Conservation (phyloP, 1,140 invertebrate genomes). For the Neodiprion pinetum region DNA sequence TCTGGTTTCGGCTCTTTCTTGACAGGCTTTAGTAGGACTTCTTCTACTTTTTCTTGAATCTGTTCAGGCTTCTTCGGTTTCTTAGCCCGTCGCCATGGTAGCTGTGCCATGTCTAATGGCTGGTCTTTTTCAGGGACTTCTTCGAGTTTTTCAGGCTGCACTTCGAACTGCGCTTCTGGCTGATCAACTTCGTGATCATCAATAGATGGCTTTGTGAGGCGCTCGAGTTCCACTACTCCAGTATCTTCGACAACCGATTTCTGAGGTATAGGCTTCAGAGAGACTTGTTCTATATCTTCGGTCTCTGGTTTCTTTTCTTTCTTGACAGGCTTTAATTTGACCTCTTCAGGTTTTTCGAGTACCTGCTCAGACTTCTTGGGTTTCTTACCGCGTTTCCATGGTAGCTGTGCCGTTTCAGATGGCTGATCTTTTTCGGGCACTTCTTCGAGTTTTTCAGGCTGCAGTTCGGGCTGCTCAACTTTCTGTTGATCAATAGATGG, state of each 20-base stretch:
- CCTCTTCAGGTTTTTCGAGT: constrained; percentile 7
- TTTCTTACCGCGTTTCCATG: constrained; percentile 55
- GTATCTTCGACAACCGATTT: too few relatives aligned
- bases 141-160: constrained; percentile 30
- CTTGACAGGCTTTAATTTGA: background rate
- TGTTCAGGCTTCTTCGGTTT: constrained; percentile 27
- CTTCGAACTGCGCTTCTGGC: too few relatives aligned
- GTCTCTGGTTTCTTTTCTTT: constrained; percentile 35
- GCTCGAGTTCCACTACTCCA: too few relatives aligned
- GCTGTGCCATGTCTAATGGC: constrained; percentile 46
- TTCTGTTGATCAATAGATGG: background rate
- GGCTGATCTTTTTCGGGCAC: constrained; percentile 57
- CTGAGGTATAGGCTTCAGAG: constrained; percentile 19
- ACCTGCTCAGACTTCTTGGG: background rate
- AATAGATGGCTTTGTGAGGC: too few relatives aligned
- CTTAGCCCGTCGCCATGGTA: constrained; percentile 57
- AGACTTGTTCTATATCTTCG: constrained; percentile 58
- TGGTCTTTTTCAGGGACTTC: constrained; percentile 55
- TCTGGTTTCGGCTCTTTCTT: constrained; percentile 29
- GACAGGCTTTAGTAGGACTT: constrained; percentile 48
- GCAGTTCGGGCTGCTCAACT: constrained; percentile 10
- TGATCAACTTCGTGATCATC: too few relatives aligned
- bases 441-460: constrained; percentile 47
- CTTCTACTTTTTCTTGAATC: constrained; percentile 52
- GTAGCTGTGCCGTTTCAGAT: constrained; percentile 45